Evolutionary conservation across 2,888 invertebrate species (phyloP), one percentile per base, ranked within the genome.

Genomic region (Molanna angustata): DNA sequence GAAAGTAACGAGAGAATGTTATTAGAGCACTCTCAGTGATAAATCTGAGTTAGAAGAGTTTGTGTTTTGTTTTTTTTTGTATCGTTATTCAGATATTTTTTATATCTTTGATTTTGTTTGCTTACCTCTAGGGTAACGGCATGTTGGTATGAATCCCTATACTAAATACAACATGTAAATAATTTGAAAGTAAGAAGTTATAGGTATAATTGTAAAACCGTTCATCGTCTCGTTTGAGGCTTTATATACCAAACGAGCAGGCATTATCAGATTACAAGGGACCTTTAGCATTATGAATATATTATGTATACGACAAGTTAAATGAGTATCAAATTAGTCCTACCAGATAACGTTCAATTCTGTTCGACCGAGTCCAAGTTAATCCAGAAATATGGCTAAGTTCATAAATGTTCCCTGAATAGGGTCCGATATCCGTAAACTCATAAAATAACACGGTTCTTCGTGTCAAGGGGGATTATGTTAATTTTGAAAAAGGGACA

Each of bases 381-480:
- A 58, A 58, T 54, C 58, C 52, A 42, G 37, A 58, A 39, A 51
- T 58, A 58, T 55, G 46, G 47, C 47, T 48, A 22, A 35, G 42
- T 47, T 47, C 54, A 44, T 47, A 51, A 47, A 52, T 37, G 49
- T 40, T 35, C 31, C 35, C 35, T 49, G 51, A 57, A 54, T 52
- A 33, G 41, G 47, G 43, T n/a, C 51, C 44, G 49, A 56, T 52
- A 53, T 50, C 54, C 52, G 55, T 58, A 58, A 54, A 58, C 55
- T 58, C 52, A 44, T 52, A 58, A 54, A 58, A 58, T 58, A 58
- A 52, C 53, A 52, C 47, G 53, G 47, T 50, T 41, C 43, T 45
- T 32, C 49, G 42, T 58, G 58, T 58, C 58, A 44, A 19, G 37
- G 32, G 9, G 47, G 52, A 58, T 54, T 58, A 55, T 54, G 52